Conservation (phyloP, 2,113 vertebrate genomes). For the Chloroceryle aenea region DNA sequence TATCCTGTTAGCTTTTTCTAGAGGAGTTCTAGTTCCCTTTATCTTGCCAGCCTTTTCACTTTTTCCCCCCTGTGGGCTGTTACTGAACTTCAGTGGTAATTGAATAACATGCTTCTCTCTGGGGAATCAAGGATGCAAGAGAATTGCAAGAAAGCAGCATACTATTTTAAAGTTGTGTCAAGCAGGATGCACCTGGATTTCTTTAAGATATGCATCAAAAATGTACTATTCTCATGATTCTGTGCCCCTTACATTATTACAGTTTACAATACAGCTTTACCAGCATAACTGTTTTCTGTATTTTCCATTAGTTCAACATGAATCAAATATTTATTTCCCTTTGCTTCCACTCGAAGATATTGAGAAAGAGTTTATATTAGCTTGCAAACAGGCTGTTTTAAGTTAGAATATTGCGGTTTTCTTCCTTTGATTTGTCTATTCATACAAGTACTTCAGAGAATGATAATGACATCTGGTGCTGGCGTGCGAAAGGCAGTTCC, state of each 20-base stretch:
- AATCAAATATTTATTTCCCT: background rate
- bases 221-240: background rate
- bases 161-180: background rate
- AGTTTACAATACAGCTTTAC: background rate
- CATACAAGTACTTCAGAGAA: too few species aligned
- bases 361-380: fast-evolving
- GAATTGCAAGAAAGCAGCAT: background rate
- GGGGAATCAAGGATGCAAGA: background rate
- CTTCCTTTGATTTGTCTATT: background rate
- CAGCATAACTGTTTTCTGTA: background rate
- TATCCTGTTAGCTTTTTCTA: background rate
- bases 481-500: background rate
- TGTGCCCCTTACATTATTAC: background rate
- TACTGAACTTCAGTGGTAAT: background rate
- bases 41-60: background rate
- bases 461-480: fast-evolving
- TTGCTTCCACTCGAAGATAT: background rate
- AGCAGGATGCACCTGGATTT: background rate
- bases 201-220: background rate
- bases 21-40: background rate
- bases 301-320: background rate
- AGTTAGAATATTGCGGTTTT: too few species aligned
- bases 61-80: background rate
- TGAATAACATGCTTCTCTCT: background rate
- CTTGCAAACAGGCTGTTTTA: too few species aligned